Evolutionary conservation across 2,113 vertebrate species (phyloP), one percentile per base, ranked within the genome.

Genomic region (Scopus umbretta): DNA sequence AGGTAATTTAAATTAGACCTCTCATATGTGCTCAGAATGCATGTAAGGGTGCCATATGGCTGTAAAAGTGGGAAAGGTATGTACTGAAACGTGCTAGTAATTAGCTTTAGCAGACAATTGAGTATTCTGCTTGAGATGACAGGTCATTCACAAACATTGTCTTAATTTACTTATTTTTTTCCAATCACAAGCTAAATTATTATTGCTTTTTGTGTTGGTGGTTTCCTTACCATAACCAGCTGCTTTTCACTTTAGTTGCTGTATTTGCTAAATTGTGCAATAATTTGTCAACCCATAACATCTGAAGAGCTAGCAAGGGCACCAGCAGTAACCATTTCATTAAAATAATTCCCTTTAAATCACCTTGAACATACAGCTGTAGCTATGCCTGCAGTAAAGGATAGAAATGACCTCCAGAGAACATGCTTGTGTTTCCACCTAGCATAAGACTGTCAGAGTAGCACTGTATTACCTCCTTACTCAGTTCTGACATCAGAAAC

Each of bases 241-340:
- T 90, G 42, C n/a, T 73, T 86, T 90, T 88, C 49, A 32, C 45
- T 92, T 84, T 65, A 62, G 47, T 45, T 87, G 43, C 43, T 88
- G 6, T 49, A 40, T 94, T 94, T 94, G 40, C 58, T 92, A 94
- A 94, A 90, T 67, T 68, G 59, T 90, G 72, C 86, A 88, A 36
- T 49, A 25, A 38, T 90, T 94, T 56, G 43, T 92, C 76, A 89
- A 55, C 13, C 23, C 53, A 29, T 85, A 82, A 93, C 91, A 79
- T 49, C 22, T 49, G 68, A 81, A 56, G 12, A 78, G 43, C 9
- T 58, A 91, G 30, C 32, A 82, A 85, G 92, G 18, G 9, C 71
- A 53, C 4, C n/a, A n/a, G n/a, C 40, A 42, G 40, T 42, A 42
- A 42, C n/a, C n/a, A n/a, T n/a, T n/a, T n/a, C n/a, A n/a, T n/a